phyloP scores from a whole-genome alignment of 2,888 invertebrate species.

The Leucoma salicis region DNA sequence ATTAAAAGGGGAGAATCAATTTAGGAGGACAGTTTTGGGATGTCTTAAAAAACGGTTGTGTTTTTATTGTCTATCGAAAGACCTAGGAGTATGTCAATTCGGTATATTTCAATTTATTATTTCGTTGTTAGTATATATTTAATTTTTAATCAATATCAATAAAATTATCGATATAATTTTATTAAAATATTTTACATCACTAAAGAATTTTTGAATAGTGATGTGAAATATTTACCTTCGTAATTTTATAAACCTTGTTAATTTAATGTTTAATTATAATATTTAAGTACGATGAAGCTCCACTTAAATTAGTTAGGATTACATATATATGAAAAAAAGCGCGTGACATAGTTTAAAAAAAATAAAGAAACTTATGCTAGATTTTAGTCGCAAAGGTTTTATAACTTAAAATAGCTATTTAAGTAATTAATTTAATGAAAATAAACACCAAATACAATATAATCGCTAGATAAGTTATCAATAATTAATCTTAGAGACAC shows the following conservation, averaged over 20 bases:
- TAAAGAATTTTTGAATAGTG: constrained; percentile 12
- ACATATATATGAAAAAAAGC: constrained; percentile 21
- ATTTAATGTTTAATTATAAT: constrained; percentile 2
- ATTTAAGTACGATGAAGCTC: background rate
- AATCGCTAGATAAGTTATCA: constrained; percentile 45
- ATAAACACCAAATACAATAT: constrained; percentile 75
- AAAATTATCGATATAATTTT: constrained; percentile 10
- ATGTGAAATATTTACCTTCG: constrained; percentile 17
- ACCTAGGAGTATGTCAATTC: constrained; percentile 26
- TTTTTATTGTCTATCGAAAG: constrained; percentile 30
- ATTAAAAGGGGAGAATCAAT: constrained; percentile 38
- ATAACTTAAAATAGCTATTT: constrained; percentile 39
- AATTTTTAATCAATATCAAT: background rate
- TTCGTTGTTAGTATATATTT: background rate
- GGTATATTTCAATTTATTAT: constrained; percentile 9
- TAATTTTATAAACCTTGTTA: constrained; percentile 10
- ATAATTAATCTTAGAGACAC: constrained; percentile 35
- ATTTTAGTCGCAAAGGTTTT: constrained; percentile 27
- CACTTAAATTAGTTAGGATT: constrained; percentile 5
- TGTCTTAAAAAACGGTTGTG: constrained; percentile 34
- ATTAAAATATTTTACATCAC: constrained; percentile 12
- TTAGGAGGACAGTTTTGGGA: constrained; percentile 31
- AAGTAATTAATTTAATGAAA: constrained; percentile 59
- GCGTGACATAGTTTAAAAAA: constrained; percentile 29
- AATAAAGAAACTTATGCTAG: constrained; percentile 34